Base-by-base conservation (phyloP, 1,140 invertebrate genomes). In the Lerema accius region DNA sequence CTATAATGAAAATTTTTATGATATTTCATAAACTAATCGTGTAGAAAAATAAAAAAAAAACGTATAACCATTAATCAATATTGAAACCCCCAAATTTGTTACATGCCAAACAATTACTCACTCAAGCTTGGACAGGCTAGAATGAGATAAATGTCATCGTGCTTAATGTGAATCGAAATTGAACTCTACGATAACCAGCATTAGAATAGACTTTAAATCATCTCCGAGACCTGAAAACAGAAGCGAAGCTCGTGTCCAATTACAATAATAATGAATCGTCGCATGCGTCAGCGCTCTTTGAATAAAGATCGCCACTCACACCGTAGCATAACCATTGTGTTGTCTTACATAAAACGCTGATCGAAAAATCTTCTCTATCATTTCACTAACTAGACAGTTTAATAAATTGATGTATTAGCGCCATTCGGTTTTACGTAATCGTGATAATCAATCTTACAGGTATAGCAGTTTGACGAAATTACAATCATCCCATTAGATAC, bases 231-330 rank as follows among this genome's bases (percentile, higher is more conserved):
- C 23, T 45, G 40, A 56, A 56, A 56, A 56, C 40, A 56, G 53
- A 56, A 56, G 59, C 32, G 13, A 48, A 60, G 42, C 56, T 65
- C 14, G 40, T 28, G 23, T 56, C 63, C 55, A 59, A 53, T 62
- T 67, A 67, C 59, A 67, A 67, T 61, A 49, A 56, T 62, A 67
- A 56, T 62, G 59, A 62, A 67, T 61, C 50, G 40, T 61, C 39
- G 48, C 37, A 40, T 42, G 39, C 35, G 13, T 42, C 59, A 42
- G 40, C 35, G 11, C n/a, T 32, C 6, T 48, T 48, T 48, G 17
- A 40, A 40, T 53, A 43, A 32, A 45, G 40, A 43, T 45, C 10
- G 40, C 40, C 40, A 56, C 14, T 50, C 48, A 50, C 48, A 50
- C 26, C 26, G 48, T 35, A 13, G 28, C 23, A 26, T 56, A 45